Percentiles rank a stretch among this genome's conserved stretches.
These are phyloP conservation scores for Nibea albiflora DNA, from an alignment of 2,113 vertebrate species.

Conservation along the genomic window DNA sequence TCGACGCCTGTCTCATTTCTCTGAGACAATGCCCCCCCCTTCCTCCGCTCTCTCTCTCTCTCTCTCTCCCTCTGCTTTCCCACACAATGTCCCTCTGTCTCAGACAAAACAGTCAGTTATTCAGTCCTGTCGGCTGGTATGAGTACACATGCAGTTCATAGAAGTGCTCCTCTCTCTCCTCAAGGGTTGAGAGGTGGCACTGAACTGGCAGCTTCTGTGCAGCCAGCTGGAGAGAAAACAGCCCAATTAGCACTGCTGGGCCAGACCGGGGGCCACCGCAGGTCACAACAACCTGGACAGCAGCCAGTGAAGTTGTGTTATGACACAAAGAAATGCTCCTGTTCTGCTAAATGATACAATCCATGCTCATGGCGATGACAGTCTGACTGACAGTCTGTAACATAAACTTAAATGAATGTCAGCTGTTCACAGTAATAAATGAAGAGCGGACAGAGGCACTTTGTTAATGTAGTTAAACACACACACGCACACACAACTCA, in stretches of 20 bases:
- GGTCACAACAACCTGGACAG: conserved; percentile 41
- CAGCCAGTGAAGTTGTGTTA: conserved; percentile 4
- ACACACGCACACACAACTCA: conserved; percentile 1
- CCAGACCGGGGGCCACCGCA: conserved; percentile 20
- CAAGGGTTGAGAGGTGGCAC: conserved; percentile 48
- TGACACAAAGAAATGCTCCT: neutral
- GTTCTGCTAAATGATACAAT: conserved; percentile 15
- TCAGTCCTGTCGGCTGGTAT: conserved; percentile 42
- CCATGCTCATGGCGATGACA: conserved; percentile 13
- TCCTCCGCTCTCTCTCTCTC: neutral
- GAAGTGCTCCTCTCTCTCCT: conserved; percentile 42
- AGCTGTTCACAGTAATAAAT: conserved; percentile 1
- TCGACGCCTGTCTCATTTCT: conserved; percentile 42
- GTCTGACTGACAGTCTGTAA: conserved; percentile 29
- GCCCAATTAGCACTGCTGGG: conserved; percentile 61
- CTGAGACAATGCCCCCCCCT: conserved; percentile 37
- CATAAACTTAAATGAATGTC: conserved; percentile 7
- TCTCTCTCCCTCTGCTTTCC: conserved; percentile 35
- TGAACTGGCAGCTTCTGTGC: conserved; percentile 49
- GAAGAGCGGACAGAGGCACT: neutral
- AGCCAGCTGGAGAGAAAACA: conserved; percentile 62
- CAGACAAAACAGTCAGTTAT: conserved; percentile 58
- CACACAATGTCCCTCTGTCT: conserved; percentile 66
- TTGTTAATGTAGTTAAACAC: conserved; percentile 5
- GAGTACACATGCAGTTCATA: conserved; percentile 56